Conservation (phyloP, 2,797 vertebrate genomes). For the Prunella strophiata region DNA sequence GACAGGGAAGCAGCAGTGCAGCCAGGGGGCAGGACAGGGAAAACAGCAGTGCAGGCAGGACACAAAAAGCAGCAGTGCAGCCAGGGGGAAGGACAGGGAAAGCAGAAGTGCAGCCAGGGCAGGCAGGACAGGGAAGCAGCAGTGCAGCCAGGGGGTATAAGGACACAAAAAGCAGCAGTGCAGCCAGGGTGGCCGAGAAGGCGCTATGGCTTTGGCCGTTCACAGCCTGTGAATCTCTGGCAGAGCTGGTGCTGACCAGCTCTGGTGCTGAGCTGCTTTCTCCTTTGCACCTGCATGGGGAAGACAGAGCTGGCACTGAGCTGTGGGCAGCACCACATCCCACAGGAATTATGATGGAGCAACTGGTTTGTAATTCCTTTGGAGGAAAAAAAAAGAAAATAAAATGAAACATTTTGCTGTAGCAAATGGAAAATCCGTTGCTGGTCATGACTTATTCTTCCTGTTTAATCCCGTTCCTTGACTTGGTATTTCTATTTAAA, state of each 20-base stretch:
- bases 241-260: rapidly evolving
- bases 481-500: constrained; percentile 45
- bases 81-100: too few relatives aligned
- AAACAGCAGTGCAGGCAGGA: background rate
- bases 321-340: background rate
- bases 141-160: background rate
- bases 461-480: constrained; percentile 8
- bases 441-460: background rate
- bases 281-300: rapidly evolving
- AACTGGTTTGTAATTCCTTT: background rate
- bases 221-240: rapidly evolving
- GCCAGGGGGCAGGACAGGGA: rapidly evolving
- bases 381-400: background rate
- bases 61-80: background rate
- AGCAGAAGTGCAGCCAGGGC: background rate
- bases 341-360: rapidly evolving
- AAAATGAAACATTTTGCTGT: background rate
- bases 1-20: background rate
- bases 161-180: background rate
- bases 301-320: background rate
- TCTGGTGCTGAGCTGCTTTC: background rate
- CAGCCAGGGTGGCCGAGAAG: rapidly evolving
- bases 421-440: background rate
- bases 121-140: too few relatives aligned
- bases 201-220: background rate